Base-by-base conservation (phyloP, 2,113 vertebrate genomes). In the Phrynocephalus versicolor region DNA sequence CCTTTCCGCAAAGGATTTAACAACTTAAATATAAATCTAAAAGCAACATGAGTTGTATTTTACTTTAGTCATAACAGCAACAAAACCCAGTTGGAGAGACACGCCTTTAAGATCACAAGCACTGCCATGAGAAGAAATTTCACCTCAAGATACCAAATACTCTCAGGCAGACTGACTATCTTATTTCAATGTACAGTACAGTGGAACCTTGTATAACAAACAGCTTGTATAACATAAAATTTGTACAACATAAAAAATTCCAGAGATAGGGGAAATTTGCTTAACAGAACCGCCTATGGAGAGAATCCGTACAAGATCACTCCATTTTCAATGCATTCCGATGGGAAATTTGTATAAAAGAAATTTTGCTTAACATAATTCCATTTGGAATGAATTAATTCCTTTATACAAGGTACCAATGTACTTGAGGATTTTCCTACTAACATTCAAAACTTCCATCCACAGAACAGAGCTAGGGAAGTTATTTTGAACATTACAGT, bases 1-100 rank as follows among this genome's bases (percentile, higher is more conserved):
- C 37, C 27, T 15, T 71, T 21, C 23, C 57, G 45, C 27, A 81
- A 89, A 92, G 62, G 45, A 71, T 64, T 83, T 88, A 58, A n/a
- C 79, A 21, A 0, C 58, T 82, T 87, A 79, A 41, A 79, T 19
- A 64, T 72, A 73, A 16, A 35, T 71, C 90, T 33, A 83, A 27
- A 15, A 76, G n/a, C 55, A 87, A 62, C 41, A 60, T 0, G 12
- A 65, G 79, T 81, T 12, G 64, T 58, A 88, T 1, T 70, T 45
- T 27, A 35, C 64, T 87, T 45, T 33, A 77, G 51, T 76, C 73
- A 85, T 64, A 85, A 81, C 77, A 78, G 33, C 58, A 73, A 70
- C 71, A 76, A 3, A 33, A 51, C 18, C 65, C 33, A 10, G 21
- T 25, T 70, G 15, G 51, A 71, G 80, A 77, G 33, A 51, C 6